Evolutionary conservation across 2,113 vertebrate species (phyloP), one percentile per base, ranked within the genome.

Genomic region (Scomber japonicus): DNA sequence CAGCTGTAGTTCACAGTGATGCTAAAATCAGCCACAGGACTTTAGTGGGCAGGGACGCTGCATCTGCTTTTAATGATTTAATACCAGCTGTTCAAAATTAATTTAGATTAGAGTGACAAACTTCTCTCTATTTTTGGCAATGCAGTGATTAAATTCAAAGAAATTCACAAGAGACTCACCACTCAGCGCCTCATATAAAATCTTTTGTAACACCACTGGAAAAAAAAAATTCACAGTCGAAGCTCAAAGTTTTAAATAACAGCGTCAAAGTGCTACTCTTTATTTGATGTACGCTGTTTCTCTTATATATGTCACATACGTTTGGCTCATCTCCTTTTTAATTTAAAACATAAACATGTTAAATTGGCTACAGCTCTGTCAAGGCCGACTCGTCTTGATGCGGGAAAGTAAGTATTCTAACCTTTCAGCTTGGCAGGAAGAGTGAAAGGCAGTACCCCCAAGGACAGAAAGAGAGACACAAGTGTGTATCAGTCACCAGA

Each of bases 401-500:
- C 83, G 84, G 82, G 73, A 90, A 89, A 83, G 70, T 66, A 91
- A 87, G 75, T 78, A 72, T 74, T 84, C 80, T 81, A 91, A 88
- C 82, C 83, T 92, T 89, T 90, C 70, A 79, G 85, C 71, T 89
- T 90, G 90, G 89, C 83, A 90, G 79, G 70, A 60, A 3, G 46
- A 68, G 82, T 91, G 86, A 87, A 91, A 87, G 84, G 86, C 86
- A 88, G 70, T 50, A 82, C 88, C 83, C 83, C 84, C 12, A 76
- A 89, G 76, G 91, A 94, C 85, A 89, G 85, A 90, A 91, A 75
- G 81, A 87, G 90, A 90, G 67, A 87, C 88, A 86, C 90, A 92
- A 92, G 83, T 90, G 89, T 87, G 74, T 85, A 83, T 83, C 85
- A 75, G 91, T 92, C 92, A 93, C 88, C 86, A 87, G 89, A 93